Evolutionary conservation across 2,888 invertebrate species (phyloP), one percentile per base, ranked within the genome.

Genomic region (Archaeoteleia sp.): DNA sequence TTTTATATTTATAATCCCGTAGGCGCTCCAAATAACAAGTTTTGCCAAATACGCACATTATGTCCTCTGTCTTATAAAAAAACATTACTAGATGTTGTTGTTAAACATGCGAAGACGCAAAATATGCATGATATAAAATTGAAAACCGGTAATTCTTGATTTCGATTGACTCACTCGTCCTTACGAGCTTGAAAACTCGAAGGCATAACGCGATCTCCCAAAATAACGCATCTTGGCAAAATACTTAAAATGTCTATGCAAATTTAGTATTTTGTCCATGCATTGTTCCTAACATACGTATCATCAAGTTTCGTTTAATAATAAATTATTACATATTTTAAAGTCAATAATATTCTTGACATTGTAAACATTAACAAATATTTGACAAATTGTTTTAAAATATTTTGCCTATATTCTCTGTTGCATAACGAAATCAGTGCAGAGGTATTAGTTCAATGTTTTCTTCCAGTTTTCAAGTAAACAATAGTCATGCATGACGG

Each of bases 181-280:
- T 65, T 58, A 45, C 35, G 51, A n/a, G 43, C 32, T 46, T 34
- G 39, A 61, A 39, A 53, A 53, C 34, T 8, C 23, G 34, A 9
- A 15, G 12, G 49, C 49, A 62, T 40, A 32, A 53, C 54, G 49
- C 7, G 12, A 15, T 29, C 13, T 42, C 43, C 49, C 43, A 63
- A 63, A 63, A 55, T 55, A 55, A 49, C 62, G 25, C 35, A 9
- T 27, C 15, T 6, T 32, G 3, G n/a, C 13, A 23, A 46, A 13
- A 20, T 20, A 25, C 35, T 15, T 35, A 34, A 45, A 30, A 42
- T 57, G 37, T 62, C 54, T 42, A 62, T 62, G 34, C 54, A 54
- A 62, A 62, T 62, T 39, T 17, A 39, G 54, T 77, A 79, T 77
- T 80, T n/a, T n/a, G n/a, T n/a, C n/a, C n/a, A n/a, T n/a, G n/a